A percentile compares a stretch with the other conserved stretches of the same genome.
Evolutionary conservation across 2,113 vertebrate genomes (phyloP).

Genomic region (Lamprotornis superbus): DNA sequence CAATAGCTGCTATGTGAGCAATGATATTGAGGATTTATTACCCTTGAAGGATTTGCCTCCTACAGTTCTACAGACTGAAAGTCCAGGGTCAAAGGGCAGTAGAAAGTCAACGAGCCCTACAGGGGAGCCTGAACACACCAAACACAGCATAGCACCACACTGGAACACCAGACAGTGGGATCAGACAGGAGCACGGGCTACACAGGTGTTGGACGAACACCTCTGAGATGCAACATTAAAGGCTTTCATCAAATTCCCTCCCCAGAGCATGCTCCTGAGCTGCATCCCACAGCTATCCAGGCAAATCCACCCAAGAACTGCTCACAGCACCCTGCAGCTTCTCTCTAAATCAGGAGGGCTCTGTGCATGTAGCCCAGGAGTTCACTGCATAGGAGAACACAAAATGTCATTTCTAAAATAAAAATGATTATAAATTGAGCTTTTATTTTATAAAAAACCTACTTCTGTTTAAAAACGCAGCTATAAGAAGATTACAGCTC

Average conservation of each 20-base stretch:
- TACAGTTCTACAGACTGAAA: background rate
- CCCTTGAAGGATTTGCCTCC: background rate
- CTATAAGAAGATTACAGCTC: background rate
- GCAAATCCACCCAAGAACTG: background rate
- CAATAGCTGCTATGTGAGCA: background rate
- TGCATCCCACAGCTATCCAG: background rate
- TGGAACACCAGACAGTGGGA: background rate
- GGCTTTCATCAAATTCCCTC: background rate
- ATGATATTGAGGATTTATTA: background rate
- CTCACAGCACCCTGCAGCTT: background rate
- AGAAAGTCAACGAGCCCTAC: background rate
- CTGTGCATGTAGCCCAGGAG: background rate
- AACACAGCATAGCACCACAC: fast-evolving
- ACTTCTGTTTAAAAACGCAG: background rate
- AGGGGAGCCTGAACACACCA: background rate
- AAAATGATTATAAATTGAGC: background rate
- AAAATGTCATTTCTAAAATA: background rate
- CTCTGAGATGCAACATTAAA: background rate
- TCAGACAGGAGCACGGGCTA: background rate
- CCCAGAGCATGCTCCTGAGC: fast-evolving
- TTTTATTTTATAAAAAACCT: background rate
- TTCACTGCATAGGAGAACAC: fast-evolving
- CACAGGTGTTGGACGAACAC: background rate
- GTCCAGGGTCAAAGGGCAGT: background rate
- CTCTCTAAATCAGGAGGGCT: background rate